These are phyloP conservation scores for Leptinotarsa haldemani DNA, from an alignment of 2,888 invertebrate species.

Conservation along the genomic window DNA sequence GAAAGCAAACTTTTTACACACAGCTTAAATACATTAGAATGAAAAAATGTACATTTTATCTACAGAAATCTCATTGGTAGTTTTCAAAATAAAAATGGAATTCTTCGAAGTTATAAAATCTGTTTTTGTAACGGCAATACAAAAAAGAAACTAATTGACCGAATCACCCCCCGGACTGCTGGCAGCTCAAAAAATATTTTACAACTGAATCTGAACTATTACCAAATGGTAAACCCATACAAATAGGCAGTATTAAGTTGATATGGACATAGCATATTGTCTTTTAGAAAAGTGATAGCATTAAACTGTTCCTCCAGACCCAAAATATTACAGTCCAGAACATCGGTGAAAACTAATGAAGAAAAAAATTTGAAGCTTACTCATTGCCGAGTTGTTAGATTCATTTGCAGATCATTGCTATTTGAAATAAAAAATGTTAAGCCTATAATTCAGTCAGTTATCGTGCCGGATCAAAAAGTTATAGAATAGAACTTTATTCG, in stretches of 20 bases:
- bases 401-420: no score
- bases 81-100: constrained; percentile 21
- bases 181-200: constrained; percentile 14
- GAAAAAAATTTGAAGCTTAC: neutral
- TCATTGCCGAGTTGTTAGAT: neutral
- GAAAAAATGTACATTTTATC: constrained; percentile 30
- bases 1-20: constrained; percentile 26
- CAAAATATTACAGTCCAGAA: constrained; percentile 12
- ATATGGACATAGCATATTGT: constrained; percentile 15
- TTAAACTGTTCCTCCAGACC: constrained; percentile 4
- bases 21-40: constrained; percentile 25
- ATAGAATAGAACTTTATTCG: no score
- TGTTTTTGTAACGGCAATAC: neutral
- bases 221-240: neutral
- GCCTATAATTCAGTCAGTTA: no score
- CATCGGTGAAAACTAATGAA: neutral
- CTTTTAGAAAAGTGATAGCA: constrained; percentile 7
- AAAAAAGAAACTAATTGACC: constrained; percentile 12
- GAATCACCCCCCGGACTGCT: constrained; percentile 4
- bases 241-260: constrained; percentile 14
- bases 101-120: constrained; percentile 17
- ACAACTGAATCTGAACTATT: neutral
- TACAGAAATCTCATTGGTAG: constrained; percentile 29
- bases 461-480: no score
- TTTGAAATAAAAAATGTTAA: no score